Base-by-base conservation (phyloP, 2,113 vertebrate genomes). In the Poecilia latipinna region DNA sequence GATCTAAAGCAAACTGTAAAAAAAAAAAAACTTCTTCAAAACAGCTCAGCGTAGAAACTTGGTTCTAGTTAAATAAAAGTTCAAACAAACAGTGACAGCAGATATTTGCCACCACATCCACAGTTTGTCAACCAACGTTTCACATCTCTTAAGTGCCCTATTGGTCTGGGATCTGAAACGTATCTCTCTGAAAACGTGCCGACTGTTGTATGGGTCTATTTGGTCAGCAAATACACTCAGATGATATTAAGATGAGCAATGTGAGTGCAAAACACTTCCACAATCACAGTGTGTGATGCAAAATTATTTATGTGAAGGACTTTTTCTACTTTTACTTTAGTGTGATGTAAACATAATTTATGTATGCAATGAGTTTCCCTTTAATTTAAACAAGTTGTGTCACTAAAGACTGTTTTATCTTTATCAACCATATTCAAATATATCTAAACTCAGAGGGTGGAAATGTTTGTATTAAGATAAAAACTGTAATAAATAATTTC, bases 101-200 rank as follows among this genome's bases (percentile, higher is more conserved):
- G 69, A 75, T 64, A 78, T 80, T 78, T 77, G 37, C 68, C 61
- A 64, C 54, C 13, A 19, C 68, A 67, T 66, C 78, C 71, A 69
- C 33, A 66, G 70, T 78, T 75, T 73, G 39, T 4, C 35, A 37
- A 37, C 35, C 35, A 37, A 13, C 35, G 73, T 37, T 64, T 32
- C 66, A 77, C 75, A 85, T 80, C 75, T 78, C 72, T 72, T 74
- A 78, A 48, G 77, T 81, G 61, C 64, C 82, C 26, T 65, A 57
- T 44, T 78, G 69, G 77, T 4, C 66, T 63, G 28, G 31, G 75
- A 76, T 72, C 77, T 74, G 65, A 61, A 77, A 86, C 81, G 74
- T 44, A 62, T 71, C 75, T 65, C 64, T 77, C 81, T 75, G 70
- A 44, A 57, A 86, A 76, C 74, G 66, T 28, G 61, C 48, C 70